A percentile compares a stretch with the other conserved stretches of the same genome.
These are phyloP conservation scores for Hyposmocoma kahamanoa DNA, from an alignment of 1,140 invertebrate species.

Conservation along the genomic window DNA sequence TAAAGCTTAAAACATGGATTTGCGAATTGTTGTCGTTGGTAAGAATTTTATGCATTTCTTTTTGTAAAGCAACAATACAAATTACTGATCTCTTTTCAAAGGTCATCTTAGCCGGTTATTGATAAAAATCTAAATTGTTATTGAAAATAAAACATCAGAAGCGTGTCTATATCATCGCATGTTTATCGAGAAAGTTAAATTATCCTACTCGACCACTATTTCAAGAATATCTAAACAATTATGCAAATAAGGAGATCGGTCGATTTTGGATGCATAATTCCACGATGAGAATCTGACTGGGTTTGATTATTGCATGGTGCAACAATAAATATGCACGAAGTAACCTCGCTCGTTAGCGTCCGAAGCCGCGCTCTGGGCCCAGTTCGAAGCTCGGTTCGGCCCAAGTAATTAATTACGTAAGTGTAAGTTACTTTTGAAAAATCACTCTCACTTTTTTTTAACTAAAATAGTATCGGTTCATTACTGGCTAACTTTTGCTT, in stretches of 20 bases:
- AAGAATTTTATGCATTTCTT: too few species aligned
- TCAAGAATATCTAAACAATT: not conserved
- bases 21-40: not conserved
- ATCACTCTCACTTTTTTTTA: too few species aligned
- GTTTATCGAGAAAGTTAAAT: not conserved
- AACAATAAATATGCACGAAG: slow-evolving; percentile 12
- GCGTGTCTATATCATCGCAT: too few species aligned
- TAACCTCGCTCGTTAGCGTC: slow-evolving; percentile 12
- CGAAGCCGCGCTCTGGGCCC: not conserved
- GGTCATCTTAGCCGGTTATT: too few species aligned
- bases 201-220: not conserved
- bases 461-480: too few species aligned
- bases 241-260: slow-evolving; percentile 1
- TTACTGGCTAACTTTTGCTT: too few species aligned
- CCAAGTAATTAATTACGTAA: not conserved
- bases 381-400: not conserved
- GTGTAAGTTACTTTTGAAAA: slow-evolving; percentile 8
- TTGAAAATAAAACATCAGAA: too few species aligned
- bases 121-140: too few species aligned
- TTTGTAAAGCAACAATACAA: too few species aligned
- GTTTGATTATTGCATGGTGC: slow-evolving; percentile 2
- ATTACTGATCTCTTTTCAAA: too few species aligned
- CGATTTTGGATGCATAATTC: not conserved
- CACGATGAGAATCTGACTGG: slow-evolving; percentile 1
- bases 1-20: slow-evolving; percentile 1